A percentile compares a stretch with the other conserved stretches of the same genome.
Conservation (phyloP, 1,140 invertebrate species). For the Aporrectodea caliginosa region DNA sequence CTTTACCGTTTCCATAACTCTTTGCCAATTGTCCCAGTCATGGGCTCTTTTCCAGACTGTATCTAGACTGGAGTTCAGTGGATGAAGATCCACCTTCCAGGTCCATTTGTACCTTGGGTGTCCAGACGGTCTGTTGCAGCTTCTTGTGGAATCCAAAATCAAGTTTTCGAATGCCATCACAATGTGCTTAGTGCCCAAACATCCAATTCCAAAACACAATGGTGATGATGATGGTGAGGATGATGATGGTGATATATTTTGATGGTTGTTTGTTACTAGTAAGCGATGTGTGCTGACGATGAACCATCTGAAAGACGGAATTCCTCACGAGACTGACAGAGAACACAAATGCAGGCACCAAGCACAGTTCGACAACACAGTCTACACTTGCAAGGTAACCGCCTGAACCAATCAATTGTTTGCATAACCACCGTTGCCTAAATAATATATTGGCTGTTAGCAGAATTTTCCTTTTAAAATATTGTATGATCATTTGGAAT, state of each 20-base stretch:
- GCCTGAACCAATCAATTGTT: not conserved
- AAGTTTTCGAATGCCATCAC: too few species aligned
- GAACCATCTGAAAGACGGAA: conserved; percentile 70
- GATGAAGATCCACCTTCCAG: too few species aligned
- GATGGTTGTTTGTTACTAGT: conserved; percentile 35
- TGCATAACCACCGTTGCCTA: not conserved
- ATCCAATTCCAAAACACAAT: too few species aligned
- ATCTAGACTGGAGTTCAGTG: too few species aligned
- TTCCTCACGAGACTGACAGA: conserved; percentile 59
- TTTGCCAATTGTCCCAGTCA: too few species aligned
- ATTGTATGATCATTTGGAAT: not conserved
- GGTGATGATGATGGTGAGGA: too few species aligned
- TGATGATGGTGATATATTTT: not conserved
- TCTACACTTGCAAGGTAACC: conserved; percentile 67
- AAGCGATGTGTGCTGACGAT: conserved; percentile 67
- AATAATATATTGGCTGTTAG: not conserved
- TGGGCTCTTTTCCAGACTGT: too few species aligned
- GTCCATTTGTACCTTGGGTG: too few species aligned
- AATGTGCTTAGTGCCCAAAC: too few species aligned
- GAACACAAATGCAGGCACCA: conserved; percentile 65
- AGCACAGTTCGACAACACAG: conserved; percentile 73
- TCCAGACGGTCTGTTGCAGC: too few species aligned
- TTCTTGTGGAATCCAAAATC: too few species aligned
- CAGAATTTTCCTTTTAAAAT: not conserved
- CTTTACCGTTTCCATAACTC: too few species aligned